Conservation (phyloP, 2,113 vertebrate genomes). For the Syngnathoides biaculeatus region DNA sequence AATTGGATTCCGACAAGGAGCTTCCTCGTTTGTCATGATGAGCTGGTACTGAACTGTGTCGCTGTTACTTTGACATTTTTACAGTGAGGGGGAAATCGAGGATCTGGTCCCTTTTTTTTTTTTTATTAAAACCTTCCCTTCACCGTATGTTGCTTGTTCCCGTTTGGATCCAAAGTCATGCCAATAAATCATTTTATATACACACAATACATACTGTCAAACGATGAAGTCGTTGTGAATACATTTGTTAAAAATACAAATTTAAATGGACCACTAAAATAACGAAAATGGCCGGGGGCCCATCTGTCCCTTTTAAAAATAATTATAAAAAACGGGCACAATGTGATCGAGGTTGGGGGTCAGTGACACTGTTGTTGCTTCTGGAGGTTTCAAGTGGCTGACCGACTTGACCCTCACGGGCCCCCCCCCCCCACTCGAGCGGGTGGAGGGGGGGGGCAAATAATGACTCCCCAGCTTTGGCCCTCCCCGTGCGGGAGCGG, state of each 20-base stretch:
- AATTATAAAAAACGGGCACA: not conserved
- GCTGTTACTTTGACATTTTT: constrained; percentile 39
- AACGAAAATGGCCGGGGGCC: too few species aligned
- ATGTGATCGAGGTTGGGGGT: constrained; percentile 14
- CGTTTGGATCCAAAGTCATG: too few species aligned
- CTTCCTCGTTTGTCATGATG: constrained; percentile 36
- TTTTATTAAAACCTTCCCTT: not conserved
- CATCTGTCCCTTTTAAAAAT: too few species aligned
- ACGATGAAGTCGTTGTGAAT: too few species aligned
- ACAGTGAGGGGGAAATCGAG: constrained; percentile 20
- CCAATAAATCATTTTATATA: too few species aligned
- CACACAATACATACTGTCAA: too few species aligned
- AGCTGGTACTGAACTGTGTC: constrained; percentile 23
- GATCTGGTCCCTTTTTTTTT: not conserved
- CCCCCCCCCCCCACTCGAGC: constrained; percentile 10
- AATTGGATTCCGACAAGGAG: constrained; percentile 18
- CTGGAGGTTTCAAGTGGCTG: constrained; percentile 30
- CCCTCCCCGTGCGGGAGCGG: constrained; percentile 30
- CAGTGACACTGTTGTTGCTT: constrained; percentile 28
- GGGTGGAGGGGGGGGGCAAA: constrained; percentile 45
- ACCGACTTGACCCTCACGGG: constrained; percentile 33
- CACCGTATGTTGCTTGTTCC: not conserved
- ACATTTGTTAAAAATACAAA: too few species aligned
- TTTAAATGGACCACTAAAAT: too few species aligned
- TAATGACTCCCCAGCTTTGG: constrained; percentile 59